Conservation (phyloP, 1,140 invertebrate genomes). For the Pogonomyrmex barbatus region DNA sequence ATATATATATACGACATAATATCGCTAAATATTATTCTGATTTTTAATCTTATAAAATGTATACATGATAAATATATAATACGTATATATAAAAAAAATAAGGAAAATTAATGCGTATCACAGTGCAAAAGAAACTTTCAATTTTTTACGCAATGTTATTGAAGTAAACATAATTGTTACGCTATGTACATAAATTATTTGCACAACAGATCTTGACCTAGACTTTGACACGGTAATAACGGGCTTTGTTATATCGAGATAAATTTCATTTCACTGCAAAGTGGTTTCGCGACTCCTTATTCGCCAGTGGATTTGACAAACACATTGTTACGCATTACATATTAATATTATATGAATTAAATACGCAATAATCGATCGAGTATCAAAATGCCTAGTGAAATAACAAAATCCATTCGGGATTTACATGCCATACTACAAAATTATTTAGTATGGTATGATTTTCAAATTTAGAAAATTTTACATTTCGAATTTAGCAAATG, state of each 20-base stretch:
- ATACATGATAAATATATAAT: background rate
- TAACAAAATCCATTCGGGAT: background rate
- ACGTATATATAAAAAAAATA: background rate
- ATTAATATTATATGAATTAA: constrained; percentile 53
- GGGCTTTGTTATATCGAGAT: constrained; percentile 63
- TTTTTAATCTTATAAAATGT: background rate
- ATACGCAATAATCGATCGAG: background rate
- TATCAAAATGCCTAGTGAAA: background rate
- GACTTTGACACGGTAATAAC: constrained; percentile 65
- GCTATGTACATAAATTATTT: constrained; percentile 33
- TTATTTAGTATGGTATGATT: no score
- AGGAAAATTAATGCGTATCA: background rate
- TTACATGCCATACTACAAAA: background rate
- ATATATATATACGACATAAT: background rate
- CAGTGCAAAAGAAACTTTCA: background rate
- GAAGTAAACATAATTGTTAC: background rate
- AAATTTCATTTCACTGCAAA: constrained; percentile 74
- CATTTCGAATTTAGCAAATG: background rate
- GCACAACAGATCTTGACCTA: constrained; percentile 74
- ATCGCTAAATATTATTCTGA: background rate
- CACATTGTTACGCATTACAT: constrained; percentile 66
- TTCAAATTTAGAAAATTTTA: background rate
- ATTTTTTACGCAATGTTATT: background rate
- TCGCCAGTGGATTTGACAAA: constrained; percentile 60
- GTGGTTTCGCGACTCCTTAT: constrained; percentile 66